phyloP scores from a whole-genome alignment of 2,797 vertebrate species.

The Rhinichthys osculus region DNA sequence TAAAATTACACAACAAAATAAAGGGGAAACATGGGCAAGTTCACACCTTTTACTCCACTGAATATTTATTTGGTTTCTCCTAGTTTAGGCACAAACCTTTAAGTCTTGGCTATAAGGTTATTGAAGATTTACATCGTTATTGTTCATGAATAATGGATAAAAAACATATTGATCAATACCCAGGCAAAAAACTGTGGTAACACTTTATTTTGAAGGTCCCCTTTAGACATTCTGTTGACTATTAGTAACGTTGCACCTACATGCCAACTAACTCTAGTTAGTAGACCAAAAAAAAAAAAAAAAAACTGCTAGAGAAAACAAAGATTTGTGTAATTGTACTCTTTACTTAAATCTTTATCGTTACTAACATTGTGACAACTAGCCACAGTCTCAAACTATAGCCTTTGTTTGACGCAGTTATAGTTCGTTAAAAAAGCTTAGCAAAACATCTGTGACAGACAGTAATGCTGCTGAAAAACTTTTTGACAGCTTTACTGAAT shows the following conservation, averaged over 20 bases:
- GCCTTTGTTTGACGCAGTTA: conserved; percentile 4
- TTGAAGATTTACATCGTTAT: background rate
- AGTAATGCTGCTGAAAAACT: conserved; percentile 9
- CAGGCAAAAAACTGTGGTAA: no score
- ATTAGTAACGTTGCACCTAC: background rate
- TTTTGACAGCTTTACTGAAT: conserved; percentile 30
- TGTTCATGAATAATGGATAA: background rate
- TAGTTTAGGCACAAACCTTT: no score
- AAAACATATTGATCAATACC: background rate
- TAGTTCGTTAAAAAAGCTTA: conserved; percentile 5
- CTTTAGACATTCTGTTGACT: background rate
- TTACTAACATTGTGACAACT: background rate
- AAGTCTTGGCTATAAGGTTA: background rate
- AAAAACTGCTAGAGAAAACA: background rate
- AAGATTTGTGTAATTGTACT: background rate
- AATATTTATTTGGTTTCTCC: background rate
- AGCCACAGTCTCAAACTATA: background rate
- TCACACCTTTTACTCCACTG: background rate
- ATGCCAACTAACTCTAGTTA: no score
- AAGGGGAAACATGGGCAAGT: background rate
- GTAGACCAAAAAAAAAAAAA: no score
- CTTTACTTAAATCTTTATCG: background rate
- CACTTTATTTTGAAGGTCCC: background rate
- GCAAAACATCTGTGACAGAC: background rate
- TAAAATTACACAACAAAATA: background rate